These are phyloP conservation scores for Beris chalybata DNA, from an alignment of 2,888 invertebrate species.

Conservation along the genomic window DNA sequence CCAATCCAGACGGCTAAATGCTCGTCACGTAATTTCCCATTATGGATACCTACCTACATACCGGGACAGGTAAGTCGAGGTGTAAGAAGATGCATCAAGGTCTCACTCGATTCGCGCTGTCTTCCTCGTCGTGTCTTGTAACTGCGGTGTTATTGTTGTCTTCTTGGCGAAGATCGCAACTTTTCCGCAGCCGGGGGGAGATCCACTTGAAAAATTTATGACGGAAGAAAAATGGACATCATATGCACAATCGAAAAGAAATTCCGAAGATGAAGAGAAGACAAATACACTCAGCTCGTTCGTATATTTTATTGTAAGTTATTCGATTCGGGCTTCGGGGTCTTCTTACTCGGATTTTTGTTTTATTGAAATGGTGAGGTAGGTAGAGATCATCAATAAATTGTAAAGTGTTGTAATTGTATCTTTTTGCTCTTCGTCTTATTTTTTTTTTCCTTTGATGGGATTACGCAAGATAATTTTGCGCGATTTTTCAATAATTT, in stretches of 20 bases:
- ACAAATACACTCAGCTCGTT: conserved; percentile 31
- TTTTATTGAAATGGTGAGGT: conserved; percentile 18
- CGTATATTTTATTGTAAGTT: conserved; percentile 25
- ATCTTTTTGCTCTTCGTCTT: conserved; percentile 4
- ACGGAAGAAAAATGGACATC: conserved; percentile 23
- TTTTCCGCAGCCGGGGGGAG: conserved; percentile 9
- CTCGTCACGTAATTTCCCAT: conserved; percentile 28
- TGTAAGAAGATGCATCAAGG: no score
- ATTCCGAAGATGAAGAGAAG: conserved; percentile 18
- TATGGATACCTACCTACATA: no score
- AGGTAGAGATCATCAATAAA: conserved; percentile 20
- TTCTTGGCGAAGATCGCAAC: no score
- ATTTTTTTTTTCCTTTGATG: no score
- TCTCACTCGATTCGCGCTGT: no score
- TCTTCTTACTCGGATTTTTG: background rate
- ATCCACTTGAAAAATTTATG: conserved; percentile 20
- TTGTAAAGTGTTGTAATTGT: conserved; percentile 24
- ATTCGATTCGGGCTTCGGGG: background rate
- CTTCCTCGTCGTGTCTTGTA: no score
- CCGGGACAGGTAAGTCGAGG: no score
- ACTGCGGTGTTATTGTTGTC: no score
- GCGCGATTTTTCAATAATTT: no score
- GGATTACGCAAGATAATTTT: no score
- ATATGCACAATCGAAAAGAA: conserved; percentile 15
- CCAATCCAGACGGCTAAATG: conserved; percentile 9